phyloP scores from a whole-genome alignment of 2,888 invertebrate species.

The Bhutanitis thaidina region DNA sequence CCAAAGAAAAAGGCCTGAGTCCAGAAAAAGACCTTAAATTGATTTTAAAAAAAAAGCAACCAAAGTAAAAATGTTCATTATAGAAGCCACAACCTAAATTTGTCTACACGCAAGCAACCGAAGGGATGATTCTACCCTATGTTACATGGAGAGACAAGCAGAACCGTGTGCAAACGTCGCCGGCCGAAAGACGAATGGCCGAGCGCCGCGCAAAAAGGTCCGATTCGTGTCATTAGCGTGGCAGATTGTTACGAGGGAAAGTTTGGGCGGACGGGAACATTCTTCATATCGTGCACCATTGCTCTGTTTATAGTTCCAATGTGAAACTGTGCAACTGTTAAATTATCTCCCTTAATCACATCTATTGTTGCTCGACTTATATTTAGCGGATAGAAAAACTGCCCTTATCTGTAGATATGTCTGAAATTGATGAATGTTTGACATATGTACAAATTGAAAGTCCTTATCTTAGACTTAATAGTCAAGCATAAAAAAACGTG shows the following conservation, averaged over 20 bases:
- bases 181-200: conserved; percentile 67
- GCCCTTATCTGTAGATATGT: too few species aligned
- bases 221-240: conserved; percentile 62
- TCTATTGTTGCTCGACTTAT: not conserved
- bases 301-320: conserved; percentile 32
- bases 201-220: conserved; percentile 66
- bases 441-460: too few species aligned
- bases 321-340: not conserved
- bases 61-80: too few species aligned
- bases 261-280: conserved; percentile 52
- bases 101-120: conserved; percentile 13
- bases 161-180: conserved; percentile 57
- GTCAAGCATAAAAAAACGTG: too few species aligned
- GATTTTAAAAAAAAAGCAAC: too few species aligned
- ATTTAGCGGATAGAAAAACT: too few species aligned
- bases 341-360: not conserved
- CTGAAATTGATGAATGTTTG: too few species aligned
- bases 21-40: too few species aligned
- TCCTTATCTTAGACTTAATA: too few species aligned
- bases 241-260: conserved; percentile 57
- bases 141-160: conserved; percentile 36
- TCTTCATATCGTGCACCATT: conserved; percentile 61
- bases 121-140: conserved; percentile 38
- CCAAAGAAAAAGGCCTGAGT: too few species aligned
- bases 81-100: conserved; percentile 3